A percentile compares a stretch with the other conserved stretches of the same genome.
phyloP scores from a whole-genome alignment of 2,113 vertebrate species.

The Xerus inauris region DNA sequence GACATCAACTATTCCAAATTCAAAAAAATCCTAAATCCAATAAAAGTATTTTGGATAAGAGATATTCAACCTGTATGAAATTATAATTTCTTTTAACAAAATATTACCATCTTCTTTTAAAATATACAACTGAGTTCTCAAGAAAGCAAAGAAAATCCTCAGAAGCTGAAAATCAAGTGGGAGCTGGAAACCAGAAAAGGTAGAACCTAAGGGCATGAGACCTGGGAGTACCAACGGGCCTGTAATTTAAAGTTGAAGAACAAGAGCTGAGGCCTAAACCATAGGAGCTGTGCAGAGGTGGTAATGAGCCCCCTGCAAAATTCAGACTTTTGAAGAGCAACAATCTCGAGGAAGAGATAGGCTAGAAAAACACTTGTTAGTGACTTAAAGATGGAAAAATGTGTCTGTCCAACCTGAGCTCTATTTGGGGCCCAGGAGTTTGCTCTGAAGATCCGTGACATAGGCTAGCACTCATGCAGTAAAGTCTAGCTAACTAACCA shows the following conservation, averaged over 20 bases:
- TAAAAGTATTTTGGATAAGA: not conserved
- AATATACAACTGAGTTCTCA: not conserved
- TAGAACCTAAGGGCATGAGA: not conserved
- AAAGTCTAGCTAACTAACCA: not conserved
- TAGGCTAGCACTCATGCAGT: not conserved
- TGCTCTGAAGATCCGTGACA: not conserved
- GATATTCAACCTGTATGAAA: not conserved
- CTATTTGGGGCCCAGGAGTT: not conserved
- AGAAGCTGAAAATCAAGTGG: not conserved
- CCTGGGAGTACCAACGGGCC: not conserved
- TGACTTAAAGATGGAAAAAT: not conserved
- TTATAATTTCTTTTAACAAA: constrained; percentile 43
- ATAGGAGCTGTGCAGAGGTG: not conserved
- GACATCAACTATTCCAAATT: not conserved
- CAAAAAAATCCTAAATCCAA: not conserved
- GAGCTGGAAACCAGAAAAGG: not conserved
- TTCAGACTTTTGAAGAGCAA: not conserved
- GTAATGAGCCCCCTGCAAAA: not conserved
- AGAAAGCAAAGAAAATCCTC: constrained; percentile 11
- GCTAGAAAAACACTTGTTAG: not conserved
- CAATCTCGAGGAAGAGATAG: not conserved
- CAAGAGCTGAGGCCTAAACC: not conserved
- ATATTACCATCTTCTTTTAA: not conserved
- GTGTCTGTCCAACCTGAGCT: not conserved
- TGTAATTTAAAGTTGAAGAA: not conserved